Percentiles rank a stretch among this genome's conserved stretches.
Evolutionary conservation across 2,797 vertebrate species (phyloP).

Genomic region (Naso thynnoides): DNA sequence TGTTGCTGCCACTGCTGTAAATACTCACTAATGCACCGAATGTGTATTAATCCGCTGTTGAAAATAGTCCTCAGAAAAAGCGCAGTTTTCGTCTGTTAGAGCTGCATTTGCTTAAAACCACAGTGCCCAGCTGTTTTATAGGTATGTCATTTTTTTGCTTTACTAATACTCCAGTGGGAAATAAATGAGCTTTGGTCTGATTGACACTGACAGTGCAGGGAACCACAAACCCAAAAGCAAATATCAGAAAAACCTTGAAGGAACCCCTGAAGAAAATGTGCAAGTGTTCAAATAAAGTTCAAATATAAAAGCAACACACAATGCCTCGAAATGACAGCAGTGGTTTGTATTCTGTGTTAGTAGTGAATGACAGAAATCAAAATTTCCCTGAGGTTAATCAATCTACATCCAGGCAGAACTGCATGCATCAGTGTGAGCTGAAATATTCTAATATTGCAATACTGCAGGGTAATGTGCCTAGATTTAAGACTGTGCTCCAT

Average conservation of each 20-base stretch:
- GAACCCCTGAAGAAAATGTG: conserved; percentile 5
- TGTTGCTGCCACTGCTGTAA: background rate
- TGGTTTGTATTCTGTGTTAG: conserved; percentile 11
- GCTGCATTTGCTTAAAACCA: background rate
- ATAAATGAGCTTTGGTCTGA: background rate
- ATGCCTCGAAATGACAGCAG: background rate
- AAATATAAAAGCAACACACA: background rate
- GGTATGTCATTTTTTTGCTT: too few relatives aligned
- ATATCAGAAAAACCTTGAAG: background rate
- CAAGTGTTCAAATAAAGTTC: background rate
- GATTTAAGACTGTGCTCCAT: conserved; percentile 2
- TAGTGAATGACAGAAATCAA: background rate
- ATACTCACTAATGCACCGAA: background rate
- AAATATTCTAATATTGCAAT: background rate
- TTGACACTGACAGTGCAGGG: background rate
- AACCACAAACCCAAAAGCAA: background rate
- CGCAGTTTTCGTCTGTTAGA: background rate
- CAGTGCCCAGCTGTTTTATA: background rate
- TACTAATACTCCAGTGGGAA: too few relatives aligned
- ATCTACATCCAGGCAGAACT: conserved; percentile 8
- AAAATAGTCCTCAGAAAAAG: background rate
- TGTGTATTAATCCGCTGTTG: background rate
- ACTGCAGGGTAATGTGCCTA: background rate
- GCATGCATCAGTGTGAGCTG: background rate
- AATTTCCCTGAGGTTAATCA: background rate